Conservation (phyloP, 2,888 invertebrate genomes). For the Limenitis camilla region DNA sequence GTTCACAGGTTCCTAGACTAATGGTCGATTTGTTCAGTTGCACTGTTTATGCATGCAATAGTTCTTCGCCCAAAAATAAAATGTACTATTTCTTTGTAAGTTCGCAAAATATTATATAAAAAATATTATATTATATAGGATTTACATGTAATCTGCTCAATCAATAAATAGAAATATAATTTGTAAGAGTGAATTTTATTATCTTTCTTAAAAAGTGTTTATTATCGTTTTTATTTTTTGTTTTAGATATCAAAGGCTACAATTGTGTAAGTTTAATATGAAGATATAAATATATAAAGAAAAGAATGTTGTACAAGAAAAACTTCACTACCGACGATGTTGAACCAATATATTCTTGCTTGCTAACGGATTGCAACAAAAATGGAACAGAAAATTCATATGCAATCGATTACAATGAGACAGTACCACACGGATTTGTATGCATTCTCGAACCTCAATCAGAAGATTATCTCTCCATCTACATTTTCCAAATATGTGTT, state of each 20-base stretch:
- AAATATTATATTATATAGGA: too few species aligned
- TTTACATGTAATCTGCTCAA: too few species aligned
- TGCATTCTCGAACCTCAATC: slow-evolving; percentile 38
- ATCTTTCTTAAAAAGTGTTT: too few species aligned
- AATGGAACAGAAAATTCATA: slow-evolving; percentile 7
- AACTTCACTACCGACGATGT: slow-evolving; percentile 3
- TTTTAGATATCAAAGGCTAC: neutral
- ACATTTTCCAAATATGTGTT: slow-evolving; percentile 77
- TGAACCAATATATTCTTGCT: slow-evolving; percentile 1
- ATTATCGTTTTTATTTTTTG: neutral
- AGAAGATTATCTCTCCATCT: slow-evolving; percentile 46
- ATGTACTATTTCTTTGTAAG: too few species aligned
- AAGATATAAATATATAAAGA: neutral
- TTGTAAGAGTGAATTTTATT: too few species aligned
- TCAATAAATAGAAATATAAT: too few species aligned
- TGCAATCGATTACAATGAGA: slow-evolving; percentile 12
- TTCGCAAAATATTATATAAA: too few species aligned
- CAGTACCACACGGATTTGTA: slow-evolving; percentile 10
- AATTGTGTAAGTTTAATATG: neutral
- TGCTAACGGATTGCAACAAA: slow-evolving; percentile 1
- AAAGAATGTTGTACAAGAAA: slow-evolving; percentile 4
- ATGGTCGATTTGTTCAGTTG: too few species aligned
- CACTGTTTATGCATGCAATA: too few species aligned
- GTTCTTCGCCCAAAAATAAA: too few species aligned
- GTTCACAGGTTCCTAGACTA: too few species aligned